Conservation (phyloP, 2,113 vertebrate genomes). For the Larimichthys polyactis region DNA sequence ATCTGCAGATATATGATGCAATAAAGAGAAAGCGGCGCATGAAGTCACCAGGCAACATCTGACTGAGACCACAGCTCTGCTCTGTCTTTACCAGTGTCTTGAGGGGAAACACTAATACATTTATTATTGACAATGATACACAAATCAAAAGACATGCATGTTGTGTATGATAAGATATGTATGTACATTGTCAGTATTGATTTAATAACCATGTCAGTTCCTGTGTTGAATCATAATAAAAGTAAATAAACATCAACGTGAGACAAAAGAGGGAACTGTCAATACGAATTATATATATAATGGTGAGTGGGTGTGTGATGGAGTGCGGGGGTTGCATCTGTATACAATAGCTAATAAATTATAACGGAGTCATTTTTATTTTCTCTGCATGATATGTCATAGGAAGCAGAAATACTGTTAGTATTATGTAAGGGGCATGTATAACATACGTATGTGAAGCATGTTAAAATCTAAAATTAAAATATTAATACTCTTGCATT, state of each 20-base stretch:
- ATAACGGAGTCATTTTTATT: neutral
- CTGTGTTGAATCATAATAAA: neutral
- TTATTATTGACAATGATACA: slow-evolving; percentile 7
- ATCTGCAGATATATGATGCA: slow-evolving; percentile 32
- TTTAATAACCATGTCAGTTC: slow-evolving; percentile 4
- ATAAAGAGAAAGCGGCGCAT: slow-evolving; percentile 21
- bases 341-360: neutral
- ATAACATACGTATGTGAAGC: neutral
- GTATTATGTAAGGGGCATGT: neutral
- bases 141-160: slow-evolving; percentile 20
- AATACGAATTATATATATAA: neutral
- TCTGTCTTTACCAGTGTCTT: slow-evolving; percentile 3
- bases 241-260: neutral
- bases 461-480: neutral
- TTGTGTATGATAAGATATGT: slow-evolving; percentile 2
- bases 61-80: slow-evolving; percentile 4
- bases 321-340: neutral
- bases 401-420: neutral
- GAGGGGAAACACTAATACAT: slow-evolving; percentile 11
- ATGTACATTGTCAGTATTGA: neutral
- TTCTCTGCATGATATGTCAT: neutral
- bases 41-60: slow-evolving; percentile 2
- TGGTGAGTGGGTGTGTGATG: neutral
- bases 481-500: neutral
- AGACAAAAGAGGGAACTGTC: neutral